A percentile compares a stretch with the other conserved stretches of the same genome.
phyloP scores from a whole-genome alignment of 1,140 invertebrate genomes.

The Ganaspis sp. region DNA sequence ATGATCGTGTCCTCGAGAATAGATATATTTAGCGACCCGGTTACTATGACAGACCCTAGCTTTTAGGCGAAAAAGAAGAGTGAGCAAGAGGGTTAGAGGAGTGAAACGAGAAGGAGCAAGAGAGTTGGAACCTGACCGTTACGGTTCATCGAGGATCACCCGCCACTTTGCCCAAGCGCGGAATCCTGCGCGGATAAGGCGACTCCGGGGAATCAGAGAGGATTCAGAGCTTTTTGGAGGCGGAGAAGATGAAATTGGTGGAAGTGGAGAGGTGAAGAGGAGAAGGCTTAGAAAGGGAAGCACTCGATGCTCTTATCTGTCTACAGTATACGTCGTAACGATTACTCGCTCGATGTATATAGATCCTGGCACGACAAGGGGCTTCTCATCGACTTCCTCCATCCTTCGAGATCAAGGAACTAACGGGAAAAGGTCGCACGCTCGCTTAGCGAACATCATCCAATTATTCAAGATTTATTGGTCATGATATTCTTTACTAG shows the following conservation, averaged over 20 bases:
- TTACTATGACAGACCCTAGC: conserved; percentile 27
- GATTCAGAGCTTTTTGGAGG: conserved; percentile 61
- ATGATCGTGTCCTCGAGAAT: conserved; percentile 26
- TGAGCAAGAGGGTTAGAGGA: conserved; percentile 45
- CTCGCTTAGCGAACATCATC: conserved; percentile 61
- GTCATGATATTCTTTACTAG: conserved; percentile 32
- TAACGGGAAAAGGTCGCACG: conserved; percentile 58
- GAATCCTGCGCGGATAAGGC: conserved; percentile 64
- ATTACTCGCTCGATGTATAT: conserved; percentile 63
- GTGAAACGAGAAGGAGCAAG: conserved; percentile 43
- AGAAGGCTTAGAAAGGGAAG: conserved; percentile 45
- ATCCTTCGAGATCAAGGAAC: conserved; percentile 48
- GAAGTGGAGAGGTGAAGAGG: conserved; percentile 36
- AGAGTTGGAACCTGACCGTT: conserved; percentile 57
- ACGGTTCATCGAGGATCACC: conserved; percentile 65
- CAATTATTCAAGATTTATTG: conserved; percentile 60
- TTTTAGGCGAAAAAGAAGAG: conserved; percentile 18
- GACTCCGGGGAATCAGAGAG: conserved; percentile 59
- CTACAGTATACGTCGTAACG: conserved; percentile 67
- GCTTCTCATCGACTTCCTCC: conserved; percentile 50
- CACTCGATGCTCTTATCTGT: conserved; percentile 65
- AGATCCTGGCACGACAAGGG: conserved; percentile 46
- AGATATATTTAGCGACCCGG: conserved; percentile 31
- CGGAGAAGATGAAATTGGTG: conserved; percentile 32
- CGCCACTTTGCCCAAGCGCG: conserved; percentile 49